A percentile compares a stretch with the other conserved stretches of the same genome.
phyloP scores from a whole-genome alignment of 2,797 vertebrate species.

The Lutjanus argentimaculatus region DNA sequence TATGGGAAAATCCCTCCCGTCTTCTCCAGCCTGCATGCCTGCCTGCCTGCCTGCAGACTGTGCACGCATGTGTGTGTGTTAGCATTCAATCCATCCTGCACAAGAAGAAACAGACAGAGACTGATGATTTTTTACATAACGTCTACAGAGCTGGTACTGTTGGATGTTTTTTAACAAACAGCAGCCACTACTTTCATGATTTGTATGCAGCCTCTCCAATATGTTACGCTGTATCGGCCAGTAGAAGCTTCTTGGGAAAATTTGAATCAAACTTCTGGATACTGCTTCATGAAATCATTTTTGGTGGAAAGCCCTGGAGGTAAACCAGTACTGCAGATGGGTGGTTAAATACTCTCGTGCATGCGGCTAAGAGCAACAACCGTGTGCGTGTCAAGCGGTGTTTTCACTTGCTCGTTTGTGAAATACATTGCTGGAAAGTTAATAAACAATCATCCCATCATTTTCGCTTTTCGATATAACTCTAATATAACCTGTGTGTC shows the following conservation, averaged over 20 bases:
- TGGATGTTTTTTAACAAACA: not conserved
- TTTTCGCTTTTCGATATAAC: too few relatives aligned
- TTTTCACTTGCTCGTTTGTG: too few relatives aligned
- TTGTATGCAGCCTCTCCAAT: not conserved
- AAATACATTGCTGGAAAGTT: too few relatives aligned
- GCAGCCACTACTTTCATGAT: not conserved
- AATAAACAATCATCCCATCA: too few relatives aligned
- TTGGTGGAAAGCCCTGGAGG: too few relatives aligned
- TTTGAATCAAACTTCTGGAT: not conserved
- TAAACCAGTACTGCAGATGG: too few relatives aligned
- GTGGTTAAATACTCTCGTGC: too few relatives aligned
- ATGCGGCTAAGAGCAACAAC: too few relatives aligned
- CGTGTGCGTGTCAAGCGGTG: too few relatives aligned
- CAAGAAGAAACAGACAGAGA: slow-evolving; percentile 5
- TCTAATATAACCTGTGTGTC: too few relatives aligned
- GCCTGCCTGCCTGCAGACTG: slow-evolving; percentile 51
- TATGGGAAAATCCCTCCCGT: slow-evolving; percentile 82
- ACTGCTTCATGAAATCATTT: not conserved
- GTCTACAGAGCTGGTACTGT: not conserved
- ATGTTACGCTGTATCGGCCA: not conserved
- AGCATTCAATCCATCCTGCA: slow-evolving; percentile 21
- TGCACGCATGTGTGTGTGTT: not conserved
- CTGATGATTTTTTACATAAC: slow-evolving; percentile 18
- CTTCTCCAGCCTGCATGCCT: slow-evolving; percentile 57
- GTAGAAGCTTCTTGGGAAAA: not conserved